Evolutionary conservation across 2,888 invertebrate genomes (phyloP).

Genomic region (Glaucopsyche alexis): DNA sequence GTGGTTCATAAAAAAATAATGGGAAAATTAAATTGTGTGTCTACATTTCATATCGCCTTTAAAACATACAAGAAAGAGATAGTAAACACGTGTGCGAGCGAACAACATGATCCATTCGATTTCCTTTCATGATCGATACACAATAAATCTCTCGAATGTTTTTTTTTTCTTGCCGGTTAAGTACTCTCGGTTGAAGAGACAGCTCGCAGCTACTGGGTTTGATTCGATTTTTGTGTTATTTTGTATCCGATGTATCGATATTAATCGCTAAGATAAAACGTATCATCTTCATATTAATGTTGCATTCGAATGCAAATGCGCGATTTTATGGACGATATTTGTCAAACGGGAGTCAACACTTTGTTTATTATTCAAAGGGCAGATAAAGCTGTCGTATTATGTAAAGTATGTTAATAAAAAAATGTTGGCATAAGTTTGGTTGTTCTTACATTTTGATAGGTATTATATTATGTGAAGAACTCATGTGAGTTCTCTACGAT

Average conservation of each 20-base stretch:
- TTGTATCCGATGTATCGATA: constrained; percentile 56
- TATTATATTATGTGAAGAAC: too few relatives aligned
- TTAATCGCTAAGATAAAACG: constrained; percentile 38
- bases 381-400: not conserved
- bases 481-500: too few relatives aligned
- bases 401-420: not conserved
- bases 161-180: constrained; percentile 56
- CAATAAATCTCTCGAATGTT: constrained; percentile 63
- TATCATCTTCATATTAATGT: constrained; percentile 14
- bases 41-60: constrained; percentile 45
- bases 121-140: constrained; percentile 67
- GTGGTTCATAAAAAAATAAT: constrained; percentile 21
- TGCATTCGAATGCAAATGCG: constrained; percentile 8
- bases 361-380: not conserved
- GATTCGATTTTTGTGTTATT: constrained; percentile 52
- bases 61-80: constrained; percentile 37
- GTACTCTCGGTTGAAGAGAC: constrained; percentile 55
- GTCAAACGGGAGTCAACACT: not conserved
- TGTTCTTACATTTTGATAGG: too few relatives aligned
- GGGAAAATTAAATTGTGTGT: constrained; percentile 48
- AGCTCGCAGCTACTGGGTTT: constrained; percentile 64
- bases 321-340: constrained; percentile 12
- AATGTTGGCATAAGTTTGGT: too few relatives aligned
- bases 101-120: constrained; percentile 54
- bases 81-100: constrained; percentile 39